A percentile compares a stretch with the other conserved stretches of the same genome.
These are phyloP conservation scores for Pogonocherus hispidulus DNA, from an alignment of 2,888 invertebrate species.

Conservation along the genomic window DNA sequence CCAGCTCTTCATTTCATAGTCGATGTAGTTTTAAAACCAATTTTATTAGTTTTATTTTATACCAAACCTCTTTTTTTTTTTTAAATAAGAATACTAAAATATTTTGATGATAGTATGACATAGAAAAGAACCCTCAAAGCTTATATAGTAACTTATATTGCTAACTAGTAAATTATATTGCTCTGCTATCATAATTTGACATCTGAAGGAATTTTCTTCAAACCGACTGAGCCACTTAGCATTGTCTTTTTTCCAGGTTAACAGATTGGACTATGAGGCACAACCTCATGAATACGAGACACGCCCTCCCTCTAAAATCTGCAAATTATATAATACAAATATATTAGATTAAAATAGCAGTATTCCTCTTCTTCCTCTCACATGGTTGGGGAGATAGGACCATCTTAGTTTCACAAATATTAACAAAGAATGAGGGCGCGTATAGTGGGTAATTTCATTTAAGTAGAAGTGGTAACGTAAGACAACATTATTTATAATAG, in stretches of 20 bases:
- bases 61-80: too few relatives aligned
- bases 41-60: too few relatives aligned
- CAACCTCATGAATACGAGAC: conserved; percentile 35
- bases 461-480: conserved; percentile 22
- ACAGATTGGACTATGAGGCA: conserved; percentile 21
- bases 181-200: too few relatives aligned
- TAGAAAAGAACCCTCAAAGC: too few relatives aligned
- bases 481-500: conserved; percentile 7
- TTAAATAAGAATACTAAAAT: background rate
- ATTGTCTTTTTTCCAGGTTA: background rate
- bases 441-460: conserved; percentile 20
- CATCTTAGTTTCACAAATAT: background rate
- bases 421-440: conserved; percentile 24
- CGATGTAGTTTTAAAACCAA: too few relatives aligned
- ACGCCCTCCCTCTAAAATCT: conserved; percentile 32
- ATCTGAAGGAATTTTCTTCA: too few relatives aligned
- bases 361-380: background rate
- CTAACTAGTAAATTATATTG: too few relatives aligned
- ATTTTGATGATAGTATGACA: too few relatives aligned
- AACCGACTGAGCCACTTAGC: background rate
- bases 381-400: background rate
- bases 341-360: conserved; percentile 4
- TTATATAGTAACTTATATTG: too few relatives aligned
- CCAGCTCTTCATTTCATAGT: too few relatives aligned
- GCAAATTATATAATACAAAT: conserved; percentile 16